Base-by-base conservation (phyloP, 2,113 vertebrate species). In the Polypterus senegalus region DNA sequence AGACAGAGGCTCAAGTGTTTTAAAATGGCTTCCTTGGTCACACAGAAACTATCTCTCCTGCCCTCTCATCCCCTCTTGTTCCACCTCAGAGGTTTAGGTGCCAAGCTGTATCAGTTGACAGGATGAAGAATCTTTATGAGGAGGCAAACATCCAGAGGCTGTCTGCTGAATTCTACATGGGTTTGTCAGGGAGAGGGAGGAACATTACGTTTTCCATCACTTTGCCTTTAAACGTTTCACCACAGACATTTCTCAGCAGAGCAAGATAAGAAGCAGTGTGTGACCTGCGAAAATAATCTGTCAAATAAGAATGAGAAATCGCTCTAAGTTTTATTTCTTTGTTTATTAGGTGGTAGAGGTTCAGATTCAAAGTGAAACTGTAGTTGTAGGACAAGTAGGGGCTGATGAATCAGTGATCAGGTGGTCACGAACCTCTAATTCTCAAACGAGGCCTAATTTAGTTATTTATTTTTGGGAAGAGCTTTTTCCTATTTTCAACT, bases 101-200 rank as follows among this genome's bases (percentile, higher is more conserved):
- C 63, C 59, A 10, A 9, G 8, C 9, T 3, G 47, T 54, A 46
- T 49, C 11, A n/a, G 11, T 47, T 51, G 46, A 55, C 53, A 11
- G 59, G 46, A 60, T 65, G 66, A 71, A 11, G 43, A 56, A 62
- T 69, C 60, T 59, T 58, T 59, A 47, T 68, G 65, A 69, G 71
- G 62, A 48, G 48, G 63, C 44, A 60, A 3, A 48, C 55, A 7
- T 46, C 66, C 58, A 57, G 64, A 70, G 66, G 48, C 27, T 6
- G 49, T 54, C 53, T 77, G 78, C 66, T 71, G 68, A 78, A 82
- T 79, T 81, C 69, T 69, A 64, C 79, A 73, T 3, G 54, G 10
- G 43, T 48, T n/a, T 74, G 77, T 66, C 47, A 78, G 62, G 53
- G 49, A 70, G 10, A 11, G 59, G 49, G 49, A 57, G 61, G 60